These are phyloP conservation scores for Odontothrips loti DNA, from an alignment of 2,888 invertebrate genomes.

Conservation along the genomic window DNA sequence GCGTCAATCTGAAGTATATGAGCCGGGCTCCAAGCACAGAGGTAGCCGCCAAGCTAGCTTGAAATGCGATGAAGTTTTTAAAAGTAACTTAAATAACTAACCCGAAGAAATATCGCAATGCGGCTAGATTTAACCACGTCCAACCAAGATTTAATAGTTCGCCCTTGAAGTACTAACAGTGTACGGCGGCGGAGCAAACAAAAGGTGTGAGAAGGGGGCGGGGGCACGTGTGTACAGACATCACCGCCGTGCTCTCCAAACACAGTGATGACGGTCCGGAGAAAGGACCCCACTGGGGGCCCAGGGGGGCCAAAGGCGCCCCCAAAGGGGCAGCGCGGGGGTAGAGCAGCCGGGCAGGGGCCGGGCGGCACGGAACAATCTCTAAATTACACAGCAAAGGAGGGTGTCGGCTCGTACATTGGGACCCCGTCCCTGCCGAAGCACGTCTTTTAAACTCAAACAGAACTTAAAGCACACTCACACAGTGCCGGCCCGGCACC, in stretches of 20 bases:
- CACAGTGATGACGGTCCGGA: neutral
- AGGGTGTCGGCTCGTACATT: neutral
- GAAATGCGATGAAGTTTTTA: too few species aligned
- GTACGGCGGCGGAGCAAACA: neutral
- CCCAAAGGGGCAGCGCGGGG: neutral
- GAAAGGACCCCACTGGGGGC: too few species aligned
- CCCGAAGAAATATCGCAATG: too few species aligned
- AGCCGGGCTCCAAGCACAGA: too few species aligned
- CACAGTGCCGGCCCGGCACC: neutral
- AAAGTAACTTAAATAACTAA: too few species aligned
- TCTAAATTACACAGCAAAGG: neutral
- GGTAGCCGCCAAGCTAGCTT: too few species aligned
- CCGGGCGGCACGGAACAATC: neutral
- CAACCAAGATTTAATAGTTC: too few species aligned
- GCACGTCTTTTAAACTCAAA: slow-evolving; percentile 14
- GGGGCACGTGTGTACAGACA: neutral
- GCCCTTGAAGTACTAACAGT: too few species aligned
- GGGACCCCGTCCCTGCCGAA: neutral
- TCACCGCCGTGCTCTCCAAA: neutral
- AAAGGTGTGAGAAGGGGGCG: neutral
- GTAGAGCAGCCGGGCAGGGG: too few species aligned
- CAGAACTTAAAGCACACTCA: neutral
- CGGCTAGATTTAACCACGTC: too few species aligned
- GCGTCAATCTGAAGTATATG: too few species aligned
- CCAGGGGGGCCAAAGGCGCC: too few species aligned